These are phyloP conservation scores for Papilio aristodemus DNA, from an alignment of 1,140 invertebrate genomes.

Conservation along the genomic window DNA sequence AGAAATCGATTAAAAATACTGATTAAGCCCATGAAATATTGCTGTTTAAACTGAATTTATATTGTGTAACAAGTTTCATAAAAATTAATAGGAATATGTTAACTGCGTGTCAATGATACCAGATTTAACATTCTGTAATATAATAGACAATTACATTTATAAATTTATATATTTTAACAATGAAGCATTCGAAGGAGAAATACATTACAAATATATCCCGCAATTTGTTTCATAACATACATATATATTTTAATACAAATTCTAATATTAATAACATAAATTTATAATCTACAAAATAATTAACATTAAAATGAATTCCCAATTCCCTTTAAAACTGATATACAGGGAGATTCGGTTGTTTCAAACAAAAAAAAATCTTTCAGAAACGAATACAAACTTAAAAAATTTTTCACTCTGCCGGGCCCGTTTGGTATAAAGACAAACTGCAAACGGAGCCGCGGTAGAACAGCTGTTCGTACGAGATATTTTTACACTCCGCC, in stretches of 20 bases:
- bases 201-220: slow-evolving; percentile 41
- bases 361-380: not conserved
- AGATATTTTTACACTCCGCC: slow-evolving; percentile 45
- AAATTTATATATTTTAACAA: slow-evolving; percentile 40
- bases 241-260: slow-evolving; percentile 35
- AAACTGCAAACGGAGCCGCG: not conserved
- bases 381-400: slow-evolving; percentile 9
- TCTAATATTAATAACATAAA: slow-evolving; percentile 8
- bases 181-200: slow-evolving; percentile 53
- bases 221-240: too few species aligned
- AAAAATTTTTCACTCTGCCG: slow-evolving; percentile 13
- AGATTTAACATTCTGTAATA: not conserved
- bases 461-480: slow-evolving; percentile 50
- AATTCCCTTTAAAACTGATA: slow-evolving; percentile 6
- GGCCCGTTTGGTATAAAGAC: not conserved
- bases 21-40: too few species aligned
- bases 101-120: slow-evolving; percentile 21
- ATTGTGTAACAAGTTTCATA: too few species aligned
- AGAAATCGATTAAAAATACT: too few species aligned
- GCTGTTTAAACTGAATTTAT: too few species aligned
- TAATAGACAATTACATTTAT: slow-evolving; percentile 33
- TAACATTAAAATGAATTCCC: not conserved
- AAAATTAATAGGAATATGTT: too few species aligned
- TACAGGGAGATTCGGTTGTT: not conserved
- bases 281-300: not conserved